Evolutionary conservation across 2,797 vertebrate species (phyloP).

Genomic region (Propithecus deckenii): DNA sequence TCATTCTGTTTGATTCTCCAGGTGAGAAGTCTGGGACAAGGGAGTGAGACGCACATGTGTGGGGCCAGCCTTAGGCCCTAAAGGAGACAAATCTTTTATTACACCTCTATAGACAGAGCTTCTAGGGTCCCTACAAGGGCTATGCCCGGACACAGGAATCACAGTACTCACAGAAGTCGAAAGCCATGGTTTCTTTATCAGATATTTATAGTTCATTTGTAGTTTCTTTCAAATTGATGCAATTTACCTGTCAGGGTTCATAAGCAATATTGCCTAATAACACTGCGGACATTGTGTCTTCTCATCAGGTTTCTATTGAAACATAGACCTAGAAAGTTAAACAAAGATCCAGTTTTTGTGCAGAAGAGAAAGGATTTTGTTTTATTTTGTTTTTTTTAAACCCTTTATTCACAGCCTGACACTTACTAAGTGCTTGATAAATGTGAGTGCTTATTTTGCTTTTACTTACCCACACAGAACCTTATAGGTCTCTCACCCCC

Average conservation of each 20-base stretch:
- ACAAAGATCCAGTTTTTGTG: neutral
- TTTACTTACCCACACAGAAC: neutral
- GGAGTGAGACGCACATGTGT: neutral
- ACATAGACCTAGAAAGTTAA: neutral
- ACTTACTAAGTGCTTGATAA: conserved; percentile 1
- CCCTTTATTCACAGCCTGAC: neutral
- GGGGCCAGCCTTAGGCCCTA: neutral
- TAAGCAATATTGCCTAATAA: neutral
- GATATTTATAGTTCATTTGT: neutral
- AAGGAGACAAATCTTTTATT: neutral
- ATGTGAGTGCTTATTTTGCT: neutral
- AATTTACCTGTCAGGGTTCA: neutral
- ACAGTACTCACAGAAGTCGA: neutral
- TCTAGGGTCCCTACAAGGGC: neutral
- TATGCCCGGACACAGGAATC: neutral
- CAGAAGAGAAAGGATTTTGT: neutral
- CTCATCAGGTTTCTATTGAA: neutral
- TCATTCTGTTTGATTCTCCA: neutral
- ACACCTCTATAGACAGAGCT: neutral
- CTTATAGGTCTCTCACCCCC: neutral
- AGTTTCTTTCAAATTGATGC: neutral
- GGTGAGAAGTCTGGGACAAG: neutral
- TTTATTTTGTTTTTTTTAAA: neutral
- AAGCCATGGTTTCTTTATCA: neutral
- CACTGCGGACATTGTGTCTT: neutral